Evolutionary conservation across 2,888 invertebrate genomes (phyloP), one percentile per base, ranked within the genome.

Genomic region (Volucella inanis): DNA sequence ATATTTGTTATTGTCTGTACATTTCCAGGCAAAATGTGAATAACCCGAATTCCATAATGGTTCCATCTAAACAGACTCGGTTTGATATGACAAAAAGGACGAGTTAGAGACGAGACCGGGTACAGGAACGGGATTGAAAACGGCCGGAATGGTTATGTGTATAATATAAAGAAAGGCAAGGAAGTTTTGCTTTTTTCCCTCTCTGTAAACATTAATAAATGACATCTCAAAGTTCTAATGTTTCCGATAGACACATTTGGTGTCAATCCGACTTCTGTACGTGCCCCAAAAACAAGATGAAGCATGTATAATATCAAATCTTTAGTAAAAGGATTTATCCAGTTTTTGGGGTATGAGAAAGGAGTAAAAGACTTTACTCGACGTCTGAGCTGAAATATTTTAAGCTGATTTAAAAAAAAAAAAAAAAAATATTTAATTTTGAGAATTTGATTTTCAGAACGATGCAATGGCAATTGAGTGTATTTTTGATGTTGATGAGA

Each of bases 1-100:
- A 79, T 79, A 79, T 79, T 79, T 79, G 54, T 71, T 72, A 72
- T 72, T 72, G 72, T 79, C 71, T 79, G 79, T 65, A 79, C 59
- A 72, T 45, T 67, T 50, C 41, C 41, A 59, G 65, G 50, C 49
- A 49, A 31, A 31, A 55, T 78, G 71, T 65, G 61, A 79, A 79
- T 79, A 79, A 67, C 59, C 79, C 72, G 72, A 79, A 79, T 71
- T 72, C 72, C 65, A 59, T 65, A 72, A 72, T 65, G 79, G 72
- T 61, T 47, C 59, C 52, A 59, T 67, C 72, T 59, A 61, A 31
- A 31, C 31, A 6, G 6, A 31, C 6, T 31, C 31, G 6, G 31
- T 4, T 6, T 18, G 43, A 4, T 9, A 14, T n/a, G 39, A 14
- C n/a, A 0, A 8, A 14, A 10, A 50, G 3, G 41, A 14, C 39